Conservation (phyloP, 2,797 vertebrate genomes). For the Crypturellus tataupa region DNA sequence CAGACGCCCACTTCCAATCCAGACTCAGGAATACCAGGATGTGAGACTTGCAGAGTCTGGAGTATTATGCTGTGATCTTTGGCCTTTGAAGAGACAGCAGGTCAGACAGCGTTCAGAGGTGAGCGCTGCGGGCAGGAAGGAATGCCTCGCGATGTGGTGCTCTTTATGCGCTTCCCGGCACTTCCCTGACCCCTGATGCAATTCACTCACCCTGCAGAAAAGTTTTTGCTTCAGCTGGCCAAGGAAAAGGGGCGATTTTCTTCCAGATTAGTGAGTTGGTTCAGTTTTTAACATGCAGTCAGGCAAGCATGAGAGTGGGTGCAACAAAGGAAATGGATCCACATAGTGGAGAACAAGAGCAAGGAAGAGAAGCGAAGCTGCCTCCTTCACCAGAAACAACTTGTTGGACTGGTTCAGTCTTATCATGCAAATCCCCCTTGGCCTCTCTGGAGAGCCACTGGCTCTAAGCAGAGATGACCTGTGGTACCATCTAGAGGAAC, state of each 20-base stretch:
- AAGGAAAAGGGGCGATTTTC: background rate
- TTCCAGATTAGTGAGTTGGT: background rate
- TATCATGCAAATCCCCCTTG: background rate
- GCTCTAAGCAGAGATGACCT: background rate
- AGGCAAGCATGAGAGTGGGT: background rate
- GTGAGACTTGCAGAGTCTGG: background rate
- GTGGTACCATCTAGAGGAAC: background rate
- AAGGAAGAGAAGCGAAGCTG: background rate
- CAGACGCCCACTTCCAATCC: background rate
- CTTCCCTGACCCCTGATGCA: background rate
- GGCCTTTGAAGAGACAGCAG: background rate
- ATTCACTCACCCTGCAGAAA: background rate
- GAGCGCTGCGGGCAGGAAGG: background rate
- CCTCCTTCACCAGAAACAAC: background rate
- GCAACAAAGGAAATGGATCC: background rate
- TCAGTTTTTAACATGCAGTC: background rate
- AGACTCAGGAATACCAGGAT: background rate
- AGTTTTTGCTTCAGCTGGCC: background rate
- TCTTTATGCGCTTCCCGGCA: background rate
- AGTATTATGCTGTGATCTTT: background rate
- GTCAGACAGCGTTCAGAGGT: background rate
- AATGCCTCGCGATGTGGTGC: fast-evolving
- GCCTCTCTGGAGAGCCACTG: background rate
- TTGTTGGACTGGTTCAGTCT: background rate
- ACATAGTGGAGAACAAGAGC: background rate